Conservation (phyloP, 30 jellyfish, hydroid and myxozoan genomes). For the Hydractinia echinata region DNA sequence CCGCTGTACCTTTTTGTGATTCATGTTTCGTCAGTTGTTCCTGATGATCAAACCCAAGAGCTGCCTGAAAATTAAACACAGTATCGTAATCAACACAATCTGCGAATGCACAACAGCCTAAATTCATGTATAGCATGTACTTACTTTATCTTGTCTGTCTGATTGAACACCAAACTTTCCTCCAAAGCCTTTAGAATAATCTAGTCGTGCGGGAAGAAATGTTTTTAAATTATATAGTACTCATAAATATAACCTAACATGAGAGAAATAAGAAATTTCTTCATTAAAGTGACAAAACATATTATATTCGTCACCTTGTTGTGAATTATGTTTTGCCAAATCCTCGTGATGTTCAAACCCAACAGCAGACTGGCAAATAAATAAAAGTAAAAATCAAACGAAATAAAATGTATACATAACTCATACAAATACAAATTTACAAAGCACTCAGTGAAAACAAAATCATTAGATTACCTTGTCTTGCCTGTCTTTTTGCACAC, state of each 20-base stretch:
- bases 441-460: neutral
- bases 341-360: slow-evolving; percentile 60
- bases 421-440: neutral
- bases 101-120: too few relatives aligned
- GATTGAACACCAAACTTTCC: slow-evolving; percentile 88
- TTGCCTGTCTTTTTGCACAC: slow-evolving; percentile 44
- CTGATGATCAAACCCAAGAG: slow-evolving; percentile 76
- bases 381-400: neutral
- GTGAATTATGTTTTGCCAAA: slow-evolving; percentile 25
- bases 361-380: slow-evolving; percentile 50
- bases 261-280: neutral
- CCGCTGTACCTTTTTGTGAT: slow-evolving; percentile 51
- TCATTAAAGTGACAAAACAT: too few relatives aligned
- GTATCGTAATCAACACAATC: neutral
- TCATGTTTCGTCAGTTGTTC: slow-evolving; percentile 59
- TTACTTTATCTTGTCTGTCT: slow-evolving; percentile 82
- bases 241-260: neutral
- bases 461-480: slow-evolving; percentile 22
- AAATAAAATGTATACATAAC: neutral
- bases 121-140: neutral
- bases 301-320: neutral
- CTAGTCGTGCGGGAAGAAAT: neutral
- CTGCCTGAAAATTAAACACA: slow-evolving; percentile 38
- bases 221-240: neutral
- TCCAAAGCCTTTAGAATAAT: slow-evolving; percentile 88